phyloP scores from a whole-genome alignment of 2,113 vertebrate genomes.

The Montifringilla adamsi region DNA sequence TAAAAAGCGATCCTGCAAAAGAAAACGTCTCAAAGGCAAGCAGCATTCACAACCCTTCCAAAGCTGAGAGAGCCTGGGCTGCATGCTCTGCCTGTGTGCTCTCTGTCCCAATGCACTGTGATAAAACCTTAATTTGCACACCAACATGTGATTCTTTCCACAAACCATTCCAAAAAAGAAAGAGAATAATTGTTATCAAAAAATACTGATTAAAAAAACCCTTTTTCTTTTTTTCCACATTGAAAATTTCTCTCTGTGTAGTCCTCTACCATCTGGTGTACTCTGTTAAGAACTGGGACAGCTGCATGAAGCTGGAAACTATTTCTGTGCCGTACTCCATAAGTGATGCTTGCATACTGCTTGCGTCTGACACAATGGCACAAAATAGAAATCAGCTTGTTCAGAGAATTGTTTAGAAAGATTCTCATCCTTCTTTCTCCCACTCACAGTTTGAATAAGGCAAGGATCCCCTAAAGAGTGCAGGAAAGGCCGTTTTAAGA shows the following conservation, averaged over 20 bases:
- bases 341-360: not conserved
- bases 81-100: not conserved
- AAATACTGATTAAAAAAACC: not conserved
- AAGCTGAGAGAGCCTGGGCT: not conserved
- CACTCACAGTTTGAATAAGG: not conserved
- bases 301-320: not conserved
- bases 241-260: not conserved
- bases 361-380: not conserved
- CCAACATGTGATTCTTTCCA: not conserved
- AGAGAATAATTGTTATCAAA: not conserved
- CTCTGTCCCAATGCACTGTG: not conserved
- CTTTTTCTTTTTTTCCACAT: accelerated
- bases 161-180: not conserved
- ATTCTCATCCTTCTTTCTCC: not conserved
- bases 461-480: not conserved
- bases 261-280: not conserved
- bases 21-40: not conserved
- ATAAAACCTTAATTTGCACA: not conserved
- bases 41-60: not conserved
- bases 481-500: not conserved
- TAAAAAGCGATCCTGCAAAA: not conserved
- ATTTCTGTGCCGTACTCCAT: not conserved
- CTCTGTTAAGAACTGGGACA: not conserved
- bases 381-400: not conserved
- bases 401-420: not conserved